These are phyloP conservation scores for Plectus sambesii DNA, from an alignment of 1,140 invertebrate genomes.

Conservation along the genomic window DNA sequence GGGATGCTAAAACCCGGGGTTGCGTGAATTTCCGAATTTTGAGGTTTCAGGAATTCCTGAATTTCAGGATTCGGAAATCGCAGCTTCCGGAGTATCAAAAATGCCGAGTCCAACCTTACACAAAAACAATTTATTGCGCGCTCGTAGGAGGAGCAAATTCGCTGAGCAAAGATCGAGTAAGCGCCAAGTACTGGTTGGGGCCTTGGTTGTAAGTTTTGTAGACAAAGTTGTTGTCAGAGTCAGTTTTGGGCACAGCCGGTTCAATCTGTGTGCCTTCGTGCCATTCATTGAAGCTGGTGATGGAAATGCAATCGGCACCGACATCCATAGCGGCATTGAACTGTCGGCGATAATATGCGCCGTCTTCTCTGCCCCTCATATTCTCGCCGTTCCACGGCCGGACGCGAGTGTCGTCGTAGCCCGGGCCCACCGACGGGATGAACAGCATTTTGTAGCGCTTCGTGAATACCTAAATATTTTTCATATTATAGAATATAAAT, in stretches of 20 bases:
- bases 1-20: too few species aligned
- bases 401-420: conserved; percentile 50
- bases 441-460: conserved; percentile 46
- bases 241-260: conserved; percentile 44
- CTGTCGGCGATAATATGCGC: conserved; percentile 47
- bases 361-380: conserved; percentile 45
- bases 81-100: too few species aligned
- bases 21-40: too few species aligned
- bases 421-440: conserved; percentile 51
- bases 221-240: conserved; percentile 15
- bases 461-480: conserved; percentile 47
- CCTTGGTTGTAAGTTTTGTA: conserved; percentile 26
- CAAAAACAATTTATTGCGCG: too few species aligned
- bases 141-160: too few species aligned
- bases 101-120: too few species aligned
- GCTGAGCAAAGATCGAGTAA: too few species aligned
- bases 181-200: conserved; percentile 30
- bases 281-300: conserved; percentile 54
- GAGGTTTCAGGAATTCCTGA: too few species aligned
- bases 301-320: conserved; percentile 45
- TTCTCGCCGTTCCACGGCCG: conserved; percentile 51
- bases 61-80: too few species aligned
- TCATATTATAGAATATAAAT: too few species aligned
- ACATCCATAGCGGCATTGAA: conserved; percentile 43
- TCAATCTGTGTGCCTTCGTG: conserved; percentile 54